Evolutionary conservation across 92 coral and sea anemone species (phyloP).

Genomic region (Pocillopora grandis): DNA sequence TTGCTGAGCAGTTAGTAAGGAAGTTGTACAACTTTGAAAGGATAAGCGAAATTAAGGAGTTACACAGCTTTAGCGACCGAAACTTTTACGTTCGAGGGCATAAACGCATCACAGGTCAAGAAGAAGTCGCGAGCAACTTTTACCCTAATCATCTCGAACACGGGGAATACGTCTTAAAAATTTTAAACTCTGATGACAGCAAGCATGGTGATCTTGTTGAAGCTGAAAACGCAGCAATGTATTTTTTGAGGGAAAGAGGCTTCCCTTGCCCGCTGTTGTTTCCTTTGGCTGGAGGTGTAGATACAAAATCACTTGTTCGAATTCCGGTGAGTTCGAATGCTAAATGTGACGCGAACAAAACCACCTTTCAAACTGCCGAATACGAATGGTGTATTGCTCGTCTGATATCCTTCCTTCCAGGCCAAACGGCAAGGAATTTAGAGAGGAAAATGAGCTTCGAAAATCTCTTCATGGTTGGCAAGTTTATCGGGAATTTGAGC

Average conservation of each 20-base stretch:
- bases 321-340: background rate
- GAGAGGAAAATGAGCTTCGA: slow-evolving; percentile 26
- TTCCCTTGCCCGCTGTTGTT: slow-evolving; percentile 53
- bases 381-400: slow-evolving; percentile 37
- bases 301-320: slow-evolving; percentile 5
- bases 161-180: slow-evolving; percentile 53
- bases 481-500: slow-evolving; percentile 52
- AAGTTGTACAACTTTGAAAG: slow-evolving; percentile 32
- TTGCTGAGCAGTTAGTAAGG: slow-evolving; percentile 43
- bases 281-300: slow-evolving; percentile 16
- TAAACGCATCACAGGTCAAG: slow-evolving; percentile 5
- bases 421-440: slow-evolving; percentile 15
- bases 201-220: slow-evolving; percentile 30
- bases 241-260: slow-evolving; percentile 37
- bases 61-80: slow-evolving; percentile 44
- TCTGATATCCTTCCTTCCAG: slow-evolving; percentile 48
- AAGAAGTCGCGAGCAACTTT: background rate
- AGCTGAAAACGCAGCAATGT: slow-evolving; percentile 52
- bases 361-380: background rate
- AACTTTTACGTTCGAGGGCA: slow-evolving; percentile 55
- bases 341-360: background rate
- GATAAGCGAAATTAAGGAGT: slow-evolving; percentile 43
- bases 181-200: slow-evolving; percentile 64
- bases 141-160: background rate
- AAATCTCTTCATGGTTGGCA: slow-evolving; percentile 42